These are phyloP conservation scores for Phylloscopus whistleri DNA, from an alignment of 2,113 vertebrate genomes.

Conservation along the genomic window DNA sequence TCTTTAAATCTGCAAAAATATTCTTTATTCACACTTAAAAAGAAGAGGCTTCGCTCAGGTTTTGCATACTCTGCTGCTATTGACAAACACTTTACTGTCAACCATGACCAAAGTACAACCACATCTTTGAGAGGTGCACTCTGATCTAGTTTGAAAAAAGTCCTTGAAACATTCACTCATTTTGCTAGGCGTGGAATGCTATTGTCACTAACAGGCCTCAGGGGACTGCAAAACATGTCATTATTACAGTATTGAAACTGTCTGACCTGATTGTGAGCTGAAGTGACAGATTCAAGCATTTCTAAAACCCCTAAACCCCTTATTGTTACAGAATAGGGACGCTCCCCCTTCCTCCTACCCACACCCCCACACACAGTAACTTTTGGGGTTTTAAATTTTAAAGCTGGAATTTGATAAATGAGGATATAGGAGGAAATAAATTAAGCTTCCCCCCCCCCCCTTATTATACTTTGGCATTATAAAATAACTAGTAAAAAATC, in stretches of 20 bases:
- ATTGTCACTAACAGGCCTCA: not conserved
- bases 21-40: not conserved
- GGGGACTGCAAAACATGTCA: not conserved
- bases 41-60: not conserved
- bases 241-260: rapidly evolving
- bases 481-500: not conserved
- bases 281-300: not conserved
- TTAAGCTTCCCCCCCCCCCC: rapidly evolving
- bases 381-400: not conserved
- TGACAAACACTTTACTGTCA: not conserved
- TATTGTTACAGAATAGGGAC: not conserved
- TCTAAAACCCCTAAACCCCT: not conserved
- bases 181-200: not conserved
- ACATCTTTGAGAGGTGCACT: not conserved
- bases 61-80: not conserved
- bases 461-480: not conserved
- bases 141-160: not conserved
- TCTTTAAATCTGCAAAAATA: not conserved
- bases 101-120: not conserved
- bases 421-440: not conserved
- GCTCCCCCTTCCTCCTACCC: rapidly evolving
- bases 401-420: not conserved
- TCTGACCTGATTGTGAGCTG: not conserved
- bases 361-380: rapidly evolving
- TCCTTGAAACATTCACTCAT: not conserved